A percentile compares a stretch with the other conserved stretches of the same genome.
These are phyloP conservation scores for Disparrhopalites patrizii DNA, from an alignment of 2,888 invertebrate species.

Conservation along the genomic window DNA sequence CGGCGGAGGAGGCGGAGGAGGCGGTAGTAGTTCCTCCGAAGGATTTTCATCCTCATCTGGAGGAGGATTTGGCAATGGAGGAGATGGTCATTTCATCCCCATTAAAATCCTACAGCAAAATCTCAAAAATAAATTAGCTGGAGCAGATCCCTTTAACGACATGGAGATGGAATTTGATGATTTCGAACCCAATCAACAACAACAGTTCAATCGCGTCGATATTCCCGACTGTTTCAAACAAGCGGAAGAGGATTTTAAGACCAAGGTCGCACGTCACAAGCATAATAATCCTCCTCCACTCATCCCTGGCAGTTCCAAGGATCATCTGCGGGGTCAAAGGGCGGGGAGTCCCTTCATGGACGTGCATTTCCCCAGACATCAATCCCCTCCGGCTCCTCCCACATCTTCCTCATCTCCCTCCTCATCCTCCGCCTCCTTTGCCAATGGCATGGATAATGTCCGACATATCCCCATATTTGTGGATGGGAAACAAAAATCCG, in stretches of 20 bases:
- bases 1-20: not conserved
- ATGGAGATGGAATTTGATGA: slow-evolving; percentile 2
- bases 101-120: not conserved
- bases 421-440: too few species aligned
- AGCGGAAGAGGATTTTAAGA: not conserved
- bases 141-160: not conserved
- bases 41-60: not conserved
- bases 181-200: not conserved
- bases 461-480: slow-evolving; percentile 21
- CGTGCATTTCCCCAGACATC: not conserved
- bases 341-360: not conserved
- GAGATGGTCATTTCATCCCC: slow-evolving; percentile 5
- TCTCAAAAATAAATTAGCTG: not conserved
- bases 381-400: not conserved
- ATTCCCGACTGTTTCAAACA: slow-evolving; percentile 10
- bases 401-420: not conserved
- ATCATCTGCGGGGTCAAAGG: not conserved
- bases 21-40: not conserved
- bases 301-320: not conserved
- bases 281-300: not conserved
- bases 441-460: too few species aligned
- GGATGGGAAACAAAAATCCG: slow-evolving; percentile 6
- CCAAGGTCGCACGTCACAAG: not conserved
- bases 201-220: not conserved
- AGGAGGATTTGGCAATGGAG: too few species aligned